Conservation (phyloP, 2,888 invertebrate genomes). For the Noctua janthina region DNA sequence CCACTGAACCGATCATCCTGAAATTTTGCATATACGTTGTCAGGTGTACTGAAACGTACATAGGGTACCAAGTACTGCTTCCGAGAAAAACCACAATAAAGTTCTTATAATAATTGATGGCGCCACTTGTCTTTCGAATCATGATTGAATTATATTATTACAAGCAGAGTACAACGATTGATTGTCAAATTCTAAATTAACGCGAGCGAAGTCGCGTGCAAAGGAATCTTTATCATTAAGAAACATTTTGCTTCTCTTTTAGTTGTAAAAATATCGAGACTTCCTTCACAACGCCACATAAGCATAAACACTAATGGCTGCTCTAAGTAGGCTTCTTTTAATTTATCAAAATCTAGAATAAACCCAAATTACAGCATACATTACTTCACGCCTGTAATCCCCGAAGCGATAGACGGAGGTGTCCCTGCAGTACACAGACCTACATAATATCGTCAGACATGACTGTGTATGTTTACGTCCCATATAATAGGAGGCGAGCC, state of each 20-base stretch:
- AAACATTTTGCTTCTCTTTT: not conserved
- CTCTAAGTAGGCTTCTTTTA: not conserved
- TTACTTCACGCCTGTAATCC: not conserved
- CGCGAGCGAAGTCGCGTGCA: no score
- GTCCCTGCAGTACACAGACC: not conserved
- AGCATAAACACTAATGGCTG: not conserved
- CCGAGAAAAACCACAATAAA: no score
- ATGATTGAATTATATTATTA: no score
- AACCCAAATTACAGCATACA: not conserved
- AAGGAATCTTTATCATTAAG: not conserved
- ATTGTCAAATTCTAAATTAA: no score
- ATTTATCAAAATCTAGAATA: not conserved
- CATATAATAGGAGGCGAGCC: not conserved
- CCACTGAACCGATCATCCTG: no score
- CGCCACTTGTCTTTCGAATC: no score
- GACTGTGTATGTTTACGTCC: not conserved
- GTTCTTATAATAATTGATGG: no score
- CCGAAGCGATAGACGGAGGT: not conserved
- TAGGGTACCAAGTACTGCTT: no score
- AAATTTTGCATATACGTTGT: no score
- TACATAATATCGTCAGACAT: not conserved
- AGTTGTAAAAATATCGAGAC: not conserved
- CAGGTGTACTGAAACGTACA: no score
- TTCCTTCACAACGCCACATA: not conserved
- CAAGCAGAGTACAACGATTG: no score